Evolutionary conservation across 2,888 invertebrate genomes (phyloP).

Genomic region (Ochropleura plecta): DNA sequence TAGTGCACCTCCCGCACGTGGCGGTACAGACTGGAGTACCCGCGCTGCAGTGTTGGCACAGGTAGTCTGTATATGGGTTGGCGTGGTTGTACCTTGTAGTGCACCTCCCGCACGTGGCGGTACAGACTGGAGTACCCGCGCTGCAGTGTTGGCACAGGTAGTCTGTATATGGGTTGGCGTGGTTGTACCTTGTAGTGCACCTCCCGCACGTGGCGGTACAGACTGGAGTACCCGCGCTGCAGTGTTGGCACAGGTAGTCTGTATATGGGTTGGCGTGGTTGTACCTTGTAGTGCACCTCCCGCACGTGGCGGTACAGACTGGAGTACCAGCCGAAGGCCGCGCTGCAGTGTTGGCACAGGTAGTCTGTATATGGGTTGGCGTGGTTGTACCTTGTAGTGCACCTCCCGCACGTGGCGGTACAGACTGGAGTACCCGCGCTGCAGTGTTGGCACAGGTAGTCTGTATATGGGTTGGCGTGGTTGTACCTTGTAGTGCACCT

Average conservation of each 20-base stretch:
- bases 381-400: constrained; percentile 80
- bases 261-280: too few relatives aligned
- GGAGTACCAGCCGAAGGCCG: constrained; percentile 87
- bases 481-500: constrained; percentile 86
- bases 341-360: constrained; percentile 80
- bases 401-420: constrained; percentile 85
- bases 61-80: constrained; percentile 65
- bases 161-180: too few relatives aligned
- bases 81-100: constrained; percentile 78
- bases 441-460: too few relatives aligned
- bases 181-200: constrained; percentile 83
- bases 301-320: constrained; percentile 84
- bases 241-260: constrained; percentile 79
- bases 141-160: constrained; percentile 81
- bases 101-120: constrained; percentile 83
- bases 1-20: constrained; percentile 85
- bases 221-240: constrained; percentile 85
- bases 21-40: constrained; percentile 86
- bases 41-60: constrained; percentile 80
- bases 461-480: too few relatives aligned
- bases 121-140: constrained; percentile 87
- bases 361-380: constrained; percentile 58
- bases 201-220: constrained; percentile 84
- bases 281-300: constrained; percentile 86
- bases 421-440: constrained; percentile 87